These are phyloP conservation scores for Cosmopolites sordidus DNA, from an alignment of 2,888 invertebrate species.

Conservation along the genomic window DNA sequence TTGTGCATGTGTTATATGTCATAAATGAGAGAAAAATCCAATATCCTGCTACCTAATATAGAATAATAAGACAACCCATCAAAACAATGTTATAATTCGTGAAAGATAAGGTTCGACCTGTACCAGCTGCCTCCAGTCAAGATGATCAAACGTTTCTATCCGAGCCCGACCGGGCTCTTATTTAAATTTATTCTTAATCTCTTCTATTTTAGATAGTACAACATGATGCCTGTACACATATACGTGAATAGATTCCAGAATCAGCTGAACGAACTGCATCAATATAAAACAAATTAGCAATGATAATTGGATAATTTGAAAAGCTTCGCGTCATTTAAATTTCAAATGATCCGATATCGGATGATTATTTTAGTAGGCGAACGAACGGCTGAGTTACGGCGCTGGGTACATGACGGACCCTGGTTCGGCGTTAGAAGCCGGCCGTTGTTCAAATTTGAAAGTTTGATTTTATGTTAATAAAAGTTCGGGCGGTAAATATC, in stretches of 20 bases:
- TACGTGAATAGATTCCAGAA: not conserved
- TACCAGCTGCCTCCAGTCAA: too few relatives aligned
- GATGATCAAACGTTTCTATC: not conserved
- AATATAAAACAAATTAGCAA: slow-evolving; percentile 17
- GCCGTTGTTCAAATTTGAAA: not conserved
- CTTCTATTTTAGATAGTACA: not conserved
- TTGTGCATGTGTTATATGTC: too few relatives aligned
- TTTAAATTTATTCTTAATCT: not conserved
- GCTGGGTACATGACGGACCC: not conserved
- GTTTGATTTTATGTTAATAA: slow-evolving; percentile 1
- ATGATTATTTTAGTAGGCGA: not conserved
- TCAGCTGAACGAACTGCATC: slow-evolving; percentile 3
- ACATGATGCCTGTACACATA: not conserved
- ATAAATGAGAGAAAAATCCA: too few relatives aligned
- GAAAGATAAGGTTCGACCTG: too few relatives aligned
- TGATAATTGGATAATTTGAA: slow-evolving; percentile 20
- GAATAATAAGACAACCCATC: too few relatives aligned
- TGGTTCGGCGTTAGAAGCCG: not conserved
- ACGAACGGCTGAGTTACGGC: not conserved
- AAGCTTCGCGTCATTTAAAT: slow-evolving; percentile 11
- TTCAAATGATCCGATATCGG: slow-evolving; percentile 8
- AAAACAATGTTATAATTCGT: too few relatives aligned
- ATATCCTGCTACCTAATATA: too few relatives aligned
- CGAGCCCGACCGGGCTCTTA: not conserved
- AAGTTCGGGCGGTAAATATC: not conserved